Conservation (phyloP, 2,113 vertebrate species). For the Thryonomys swinderianus region DNA sequence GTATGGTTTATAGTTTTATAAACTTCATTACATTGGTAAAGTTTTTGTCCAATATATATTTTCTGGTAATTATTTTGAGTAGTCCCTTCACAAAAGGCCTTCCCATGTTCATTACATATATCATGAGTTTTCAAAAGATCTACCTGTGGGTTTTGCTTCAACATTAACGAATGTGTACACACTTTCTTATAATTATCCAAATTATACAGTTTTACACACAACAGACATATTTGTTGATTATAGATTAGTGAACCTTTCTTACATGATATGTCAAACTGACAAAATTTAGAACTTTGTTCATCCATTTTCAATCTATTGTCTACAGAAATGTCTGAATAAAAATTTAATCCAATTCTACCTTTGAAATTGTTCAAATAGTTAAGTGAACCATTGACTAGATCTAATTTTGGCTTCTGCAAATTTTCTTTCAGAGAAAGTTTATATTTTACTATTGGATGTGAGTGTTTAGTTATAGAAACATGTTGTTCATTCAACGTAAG, state of each 20-base stretch:
- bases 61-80: background rate
- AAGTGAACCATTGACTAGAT: background rate
- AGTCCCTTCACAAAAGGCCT: background rate
- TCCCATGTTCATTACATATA: background rate
- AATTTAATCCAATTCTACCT: background rate
- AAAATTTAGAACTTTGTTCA: background rate
- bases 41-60: background rate
- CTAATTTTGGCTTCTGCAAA: background rate
- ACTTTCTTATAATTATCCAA: background rate
- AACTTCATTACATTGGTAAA: background rate
- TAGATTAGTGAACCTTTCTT: background rate
- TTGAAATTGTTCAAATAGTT: background rate
- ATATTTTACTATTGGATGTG: background rate
- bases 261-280: background rate
- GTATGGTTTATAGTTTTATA: background rate
- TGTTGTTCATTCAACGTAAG: background rate
- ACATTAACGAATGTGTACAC: background rate
- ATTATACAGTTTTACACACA: background rate
- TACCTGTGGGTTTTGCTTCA: background rate
- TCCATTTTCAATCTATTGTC: background rate
- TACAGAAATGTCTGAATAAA: background rate
- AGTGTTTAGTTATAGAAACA: background rate
- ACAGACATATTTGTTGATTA: background rate
- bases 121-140: background rate
- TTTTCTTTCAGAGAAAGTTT: background rate